Evolutionary conservation across 2,113 vertebrate genomes (phyloP).

Genomic region (Proterorhinus semilunaris): DNA sequence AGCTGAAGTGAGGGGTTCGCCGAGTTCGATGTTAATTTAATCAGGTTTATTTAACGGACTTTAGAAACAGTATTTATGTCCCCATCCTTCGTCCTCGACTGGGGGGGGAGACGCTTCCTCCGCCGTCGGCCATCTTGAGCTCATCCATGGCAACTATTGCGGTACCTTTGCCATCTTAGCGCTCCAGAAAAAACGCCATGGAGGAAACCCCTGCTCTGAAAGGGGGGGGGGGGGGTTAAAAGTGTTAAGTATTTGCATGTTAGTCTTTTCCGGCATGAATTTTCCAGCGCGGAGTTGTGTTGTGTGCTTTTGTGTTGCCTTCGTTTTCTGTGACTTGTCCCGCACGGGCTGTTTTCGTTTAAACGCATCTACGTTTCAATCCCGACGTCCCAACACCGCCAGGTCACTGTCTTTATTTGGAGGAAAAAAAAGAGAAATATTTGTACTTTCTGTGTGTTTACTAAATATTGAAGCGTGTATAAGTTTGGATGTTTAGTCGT

Average conservation of each 20-base stretch:
- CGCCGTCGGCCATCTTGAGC: constrained; percentile 69
- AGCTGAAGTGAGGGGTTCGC: constrained; percentile 72
- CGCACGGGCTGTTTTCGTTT: constrained; percentile 64
- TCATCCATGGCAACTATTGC: constrained; percentile 60
- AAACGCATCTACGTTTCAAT: constrained; percentile 59
- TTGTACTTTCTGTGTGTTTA: constrained; percentile 75
- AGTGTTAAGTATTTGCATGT: constrained; percentile 72
- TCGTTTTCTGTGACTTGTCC: constrained; percentile 68
- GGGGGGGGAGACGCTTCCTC: constrained; percentile 60
- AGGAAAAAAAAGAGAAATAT: constrained; percentile 33
- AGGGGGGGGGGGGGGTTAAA: constrained; percentile 57
- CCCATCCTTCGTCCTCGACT: constrained; percentile 27
- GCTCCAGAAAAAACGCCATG: constrained; percentile 45
- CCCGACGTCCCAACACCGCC: constrained; percentile 47
- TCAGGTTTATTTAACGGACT: constrained; percentile 76
- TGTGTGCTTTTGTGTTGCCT: constrained; percentile 64
- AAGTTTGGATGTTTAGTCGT: constrained; percentile 75
- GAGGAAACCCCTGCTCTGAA: constrained; percentile 5
- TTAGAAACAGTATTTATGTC: constrained; percentile 73
- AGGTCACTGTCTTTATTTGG: constrained; percentile 71
- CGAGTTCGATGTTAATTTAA: constrained; percentile 72
- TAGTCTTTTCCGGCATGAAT: constrained; percentile 74
- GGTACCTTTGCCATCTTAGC: constrained; percentile 64
- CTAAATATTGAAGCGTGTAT: constrained; percentile 76
- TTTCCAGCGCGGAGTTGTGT: constrained; percentile 72